Evolutionary conservation across 2,888 invertebrate species (phyloP), one percentile per base, ranked within the genome.

Genomic region (Bruchidius siliquastri): DNA sequence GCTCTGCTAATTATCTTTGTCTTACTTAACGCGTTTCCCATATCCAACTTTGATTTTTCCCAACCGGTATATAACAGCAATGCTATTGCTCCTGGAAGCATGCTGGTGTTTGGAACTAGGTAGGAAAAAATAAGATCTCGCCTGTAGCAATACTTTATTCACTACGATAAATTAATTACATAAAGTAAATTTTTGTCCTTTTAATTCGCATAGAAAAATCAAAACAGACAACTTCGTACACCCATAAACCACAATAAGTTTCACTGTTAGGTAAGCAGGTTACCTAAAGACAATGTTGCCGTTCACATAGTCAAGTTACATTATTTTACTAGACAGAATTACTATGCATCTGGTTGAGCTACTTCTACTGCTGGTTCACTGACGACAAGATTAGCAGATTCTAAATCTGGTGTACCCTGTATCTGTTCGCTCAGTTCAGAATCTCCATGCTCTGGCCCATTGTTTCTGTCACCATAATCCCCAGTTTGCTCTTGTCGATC

Each of bases 371-470:
- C 49, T 49, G 49, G 0, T 49, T 49, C 49, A 13, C 18, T 49
- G 1, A 13, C 18, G 49, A 13, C 49, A 49, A 1, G 13, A 18
- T 3, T 13, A 49, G 49, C 49, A 13, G 21, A 21, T 67, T 66
- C 72, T 67, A 18, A 22, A 32, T 20, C 70, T 21, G 72, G 69
- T 22, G 26, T 21, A 22, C 18, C 22, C 71, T 2, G 22, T 71
- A n/a, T 20, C 72, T 21, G 22, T 30, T 22, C 20, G 22, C 8
- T 70, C 73, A 20, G 22, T 30, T 18, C 32, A 69, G 20, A 13
- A 72, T 67, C 74, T 69, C 22, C 75, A 66, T 71, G 66, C 10
- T 73, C 71, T 67, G 67, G 72, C 3, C 13, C 49, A 49, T 49
- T 49, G 49, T 49, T 13, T 49, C 49, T 13, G 1, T 13, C 49